Percentiles rank a stretch among this genome's conserved stretches.
These are phyloP conservation scores for Lagorchestes hirsutus DNA, from an alignment of 2,797 vertebrate genomes.

Conservation along the genomic window DNA sequence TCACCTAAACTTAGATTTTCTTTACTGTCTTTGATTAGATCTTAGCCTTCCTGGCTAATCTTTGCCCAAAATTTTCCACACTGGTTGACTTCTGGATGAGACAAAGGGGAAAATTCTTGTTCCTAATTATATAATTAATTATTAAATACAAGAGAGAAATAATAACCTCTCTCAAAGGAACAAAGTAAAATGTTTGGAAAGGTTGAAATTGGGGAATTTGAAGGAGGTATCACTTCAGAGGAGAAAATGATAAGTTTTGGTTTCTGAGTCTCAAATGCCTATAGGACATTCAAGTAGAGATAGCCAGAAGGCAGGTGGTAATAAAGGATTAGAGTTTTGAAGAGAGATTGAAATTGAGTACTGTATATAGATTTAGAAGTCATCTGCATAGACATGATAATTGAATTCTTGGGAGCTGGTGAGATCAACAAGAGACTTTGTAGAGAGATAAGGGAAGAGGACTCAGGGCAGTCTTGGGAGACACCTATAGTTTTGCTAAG, in stretches of 20 bases:
- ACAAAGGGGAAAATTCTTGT: background rate
- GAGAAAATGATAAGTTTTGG: background rate
- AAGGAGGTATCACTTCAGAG: background rate
- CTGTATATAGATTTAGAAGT: background rate
- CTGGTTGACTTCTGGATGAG: background rate
- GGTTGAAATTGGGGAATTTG: background rate
- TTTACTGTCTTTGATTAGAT: no score
- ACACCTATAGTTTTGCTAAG: background rate
- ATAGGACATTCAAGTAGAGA: background rate
- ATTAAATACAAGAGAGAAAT: background rate
- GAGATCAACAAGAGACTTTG: background rate
- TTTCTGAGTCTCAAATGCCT: background rate
- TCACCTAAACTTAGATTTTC: no score
- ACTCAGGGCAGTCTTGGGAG: no score
- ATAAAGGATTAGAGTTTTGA: background rate
- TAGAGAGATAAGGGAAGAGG: background rate
- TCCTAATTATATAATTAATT: background rate
- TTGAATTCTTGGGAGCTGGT: background rate
- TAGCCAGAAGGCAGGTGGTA: background rate
- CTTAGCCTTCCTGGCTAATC: no score
- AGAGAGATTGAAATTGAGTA: background rate
- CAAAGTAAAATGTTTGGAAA: background rate
- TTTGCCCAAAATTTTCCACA: background rate
- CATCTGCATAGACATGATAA: background rate
- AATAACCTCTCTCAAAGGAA: background rate